These are phyloP conservation scores for Alloplasta piceator DNA, from an alignment of 2,888 invertebrate genomes.

Conservation along the genomic window DNA sequence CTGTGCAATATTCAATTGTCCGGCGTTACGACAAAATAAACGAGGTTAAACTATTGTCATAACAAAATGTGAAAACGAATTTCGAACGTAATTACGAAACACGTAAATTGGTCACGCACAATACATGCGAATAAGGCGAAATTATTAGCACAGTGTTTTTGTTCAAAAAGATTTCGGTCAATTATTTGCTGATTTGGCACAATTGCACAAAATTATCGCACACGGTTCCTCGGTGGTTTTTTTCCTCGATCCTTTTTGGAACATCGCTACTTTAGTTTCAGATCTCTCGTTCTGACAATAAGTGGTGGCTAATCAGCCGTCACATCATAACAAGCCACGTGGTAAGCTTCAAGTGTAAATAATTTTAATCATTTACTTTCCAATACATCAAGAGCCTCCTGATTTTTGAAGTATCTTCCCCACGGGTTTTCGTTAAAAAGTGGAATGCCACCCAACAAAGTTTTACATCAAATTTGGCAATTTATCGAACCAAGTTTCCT, in stretches of 20 bases:
- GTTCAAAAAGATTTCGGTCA: slow-evolving; percentile 23
- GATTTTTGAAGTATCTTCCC: no score
- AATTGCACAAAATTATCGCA: background rate
- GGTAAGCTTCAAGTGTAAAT: background rate
- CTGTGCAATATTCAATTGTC: no score
- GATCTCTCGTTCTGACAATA: background rate
- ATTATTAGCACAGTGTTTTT: background rate
- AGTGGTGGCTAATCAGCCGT: background rate
- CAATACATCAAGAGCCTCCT: no score
- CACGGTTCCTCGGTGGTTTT: background rate
- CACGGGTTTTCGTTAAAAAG: no score
- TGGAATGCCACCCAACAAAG: no score
- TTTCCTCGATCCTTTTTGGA: background rate
- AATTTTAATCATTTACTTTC: no score
- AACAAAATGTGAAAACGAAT: no score
- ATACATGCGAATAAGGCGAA: no score
- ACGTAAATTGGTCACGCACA: background rate
- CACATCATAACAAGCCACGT: background rate
- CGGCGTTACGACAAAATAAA: background rate
- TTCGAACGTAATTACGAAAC: background rate
- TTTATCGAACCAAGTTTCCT: no score
- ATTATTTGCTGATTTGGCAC: slow-evolving; percentile 42
- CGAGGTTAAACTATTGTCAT: no score
- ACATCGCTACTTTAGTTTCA: background rate
- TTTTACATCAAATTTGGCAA: no score